Evolutionary conservation across 2,113 vertebrate species (phyloP).

Genomic region (Axis porcinus): DNA sequence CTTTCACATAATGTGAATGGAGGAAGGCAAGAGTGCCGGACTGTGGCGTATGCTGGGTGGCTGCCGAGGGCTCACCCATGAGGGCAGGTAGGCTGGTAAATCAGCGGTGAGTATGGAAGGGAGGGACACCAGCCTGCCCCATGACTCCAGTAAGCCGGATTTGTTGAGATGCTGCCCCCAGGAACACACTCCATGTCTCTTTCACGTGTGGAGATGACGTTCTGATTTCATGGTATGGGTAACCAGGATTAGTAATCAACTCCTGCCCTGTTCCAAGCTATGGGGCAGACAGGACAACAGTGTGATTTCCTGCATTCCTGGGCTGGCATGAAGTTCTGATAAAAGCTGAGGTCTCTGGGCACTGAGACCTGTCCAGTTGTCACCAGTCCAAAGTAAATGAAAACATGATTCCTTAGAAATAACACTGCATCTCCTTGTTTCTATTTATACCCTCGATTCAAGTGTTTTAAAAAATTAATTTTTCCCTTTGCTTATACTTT

Average conservation of each 20-base stretch:
- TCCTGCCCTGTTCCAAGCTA: background rate
- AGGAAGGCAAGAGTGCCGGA: constrained; percentile 5
- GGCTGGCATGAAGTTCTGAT: constrained; percentile 36
- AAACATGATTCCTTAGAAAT: constrained; percentile 38
- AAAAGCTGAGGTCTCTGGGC: constrained; percentile 41
- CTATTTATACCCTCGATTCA: constrained; percentile 14
- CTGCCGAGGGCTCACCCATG: background rate
- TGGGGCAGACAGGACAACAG: background rate
- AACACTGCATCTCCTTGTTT: constrained; percentile 11
- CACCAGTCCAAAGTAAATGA: constrained; percentile 33
- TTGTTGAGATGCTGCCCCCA: background rate
- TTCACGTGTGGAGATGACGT: background rate
- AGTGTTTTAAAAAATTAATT: constrained; percentile 27
- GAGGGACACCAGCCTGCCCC: background rate
- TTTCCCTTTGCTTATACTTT: background rate
- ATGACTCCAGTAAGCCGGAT: background rate
- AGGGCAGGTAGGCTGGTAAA: background rate
- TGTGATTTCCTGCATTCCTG: background rate
- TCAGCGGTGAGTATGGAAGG: background rate
- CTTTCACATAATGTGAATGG: background rate
- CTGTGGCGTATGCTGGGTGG: background rate
- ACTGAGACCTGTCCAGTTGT: background rate
- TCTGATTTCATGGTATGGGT: background rate
- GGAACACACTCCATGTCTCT: background rate
- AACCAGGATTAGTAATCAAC: background rate